Conservation (phyloP, 2,888 invertebrate species). For the Oscheius onirici region DNA sequence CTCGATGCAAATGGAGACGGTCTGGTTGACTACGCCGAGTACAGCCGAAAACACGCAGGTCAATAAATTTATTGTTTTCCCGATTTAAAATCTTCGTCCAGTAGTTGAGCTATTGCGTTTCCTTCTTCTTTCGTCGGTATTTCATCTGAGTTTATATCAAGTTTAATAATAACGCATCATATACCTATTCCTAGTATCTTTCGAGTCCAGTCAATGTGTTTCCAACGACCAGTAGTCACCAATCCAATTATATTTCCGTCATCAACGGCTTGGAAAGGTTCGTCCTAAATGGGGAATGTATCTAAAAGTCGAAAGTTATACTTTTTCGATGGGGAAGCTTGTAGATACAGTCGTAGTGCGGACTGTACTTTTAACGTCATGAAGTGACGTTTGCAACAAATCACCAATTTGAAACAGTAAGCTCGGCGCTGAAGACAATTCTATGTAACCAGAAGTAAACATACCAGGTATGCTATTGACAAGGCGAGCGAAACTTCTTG, state of each 20-base stretch:
- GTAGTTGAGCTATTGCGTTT: conserved; percentile 47
- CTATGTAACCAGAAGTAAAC: neutral
- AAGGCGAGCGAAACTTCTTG: neutral
- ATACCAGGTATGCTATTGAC: neutral
- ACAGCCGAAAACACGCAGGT: conserved; percentile 77
- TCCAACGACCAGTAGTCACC: conserved; percentile 25
- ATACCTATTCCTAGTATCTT: conserved; percentile 29
- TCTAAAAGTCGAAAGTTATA: neutral
- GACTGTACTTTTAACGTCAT: neutral
- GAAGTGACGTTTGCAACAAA: neutral
- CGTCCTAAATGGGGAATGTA: neutral
- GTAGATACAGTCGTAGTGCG: neutral
- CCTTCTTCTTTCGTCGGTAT: conserved; percentile 48
- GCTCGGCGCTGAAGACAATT: neutral
- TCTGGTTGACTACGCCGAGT: conserved; percentile 92
- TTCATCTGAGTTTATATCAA: conserved; percentile 38
- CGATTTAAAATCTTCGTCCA: conserved; percentile 20
- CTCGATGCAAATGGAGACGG: conserved; percentile 88
- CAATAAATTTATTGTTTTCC: conserved; percentile 11
- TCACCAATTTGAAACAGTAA: neutral
- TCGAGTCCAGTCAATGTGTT: conserved; percentile 22
- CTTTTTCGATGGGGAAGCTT: conserved; percentile 27
- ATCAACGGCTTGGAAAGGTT: neutral
- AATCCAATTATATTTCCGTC: conserved; percentile 24
- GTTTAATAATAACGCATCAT: no score